Base-by-base conservation (phyloP, 1,140 invertebrate genomes). In the Pogonomyrmex barbatus region DNA sequence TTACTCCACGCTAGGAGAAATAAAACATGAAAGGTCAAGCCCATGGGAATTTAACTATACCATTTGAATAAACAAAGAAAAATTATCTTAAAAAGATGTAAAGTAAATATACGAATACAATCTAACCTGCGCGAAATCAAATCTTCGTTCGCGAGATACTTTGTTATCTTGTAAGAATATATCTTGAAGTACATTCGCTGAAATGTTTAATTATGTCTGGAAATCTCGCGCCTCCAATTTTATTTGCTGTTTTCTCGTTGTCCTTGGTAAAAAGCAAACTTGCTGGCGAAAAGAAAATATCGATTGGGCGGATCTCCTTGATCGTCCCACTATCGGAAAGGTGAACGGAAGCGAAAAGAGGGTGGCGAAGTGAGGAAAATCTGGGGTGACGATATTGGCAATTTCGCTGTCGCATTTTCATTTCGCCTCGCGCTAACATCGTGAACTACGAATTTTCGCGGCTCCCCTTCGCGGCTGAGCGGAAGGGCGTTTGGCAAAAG, bases 391-490 rank as follows among this genome's bases (percentile, higher is more conserved):
- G 87, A 90, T 90, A 90, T 90, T 90, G 89, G 82, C 89, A 90
- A 90, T 90, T 90, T 90, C 73, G 78, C 82, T 90, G 88, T 90
- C 86, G 78, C 89, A 58, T 87, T 76, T 87, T 90, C 86, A 90
- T 88, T 90, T 87, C 78, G 77, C 52, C 65, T 68, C 45, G 71
- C 86, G 63, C 82, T 90, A 90, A 90, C 88, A 52, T 83, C 86
- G 86, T 90, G 62, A 87, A 62, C 89, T 62, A 63, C 89, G 89
- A 90, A 90, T 88, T 90, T 90, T 90, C 88, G 70, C 62, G 67
- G 54, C 62, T 50, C 70, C 75, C 83, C 56, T 39, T 70, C 56
- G 42, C 54, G 56, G 33, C 54, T 17, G 4, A 45, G 14, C 12
- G 50, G n/a, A 68, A 62, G 84, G 70, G 24, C 12, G 68, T 9